Evolutionary conservation across 2,113 vertebrate genomes (phyloP), one percentile per base, ranked within the genome.

Genomic region (Podarcis muralis): DNA sequence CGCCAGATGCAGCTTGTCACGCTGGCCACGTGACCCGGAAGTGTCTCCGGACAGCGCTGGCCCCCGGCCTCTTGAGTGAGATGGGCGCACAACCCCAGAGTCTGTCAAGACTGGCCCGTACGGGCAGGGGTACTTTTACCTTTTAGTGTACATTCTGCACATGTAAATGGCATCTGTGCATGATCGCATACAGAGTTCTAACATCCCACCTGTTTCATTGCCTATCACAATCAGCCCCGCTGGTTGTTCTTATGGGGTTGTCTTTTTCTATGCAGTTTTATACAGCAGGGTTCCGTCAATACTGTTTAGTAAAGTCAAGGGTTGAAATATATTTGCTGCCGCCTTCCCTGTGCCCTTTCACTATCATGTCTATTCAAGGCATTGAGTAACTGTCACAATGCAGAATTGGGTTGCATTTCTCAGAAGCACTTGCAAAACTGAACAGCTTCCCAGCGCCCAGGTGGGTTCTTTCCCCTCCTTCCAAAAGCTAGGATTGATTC

Each of bases 391-490:
- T 83, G 57, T 37, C 81, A 84, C 16, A 69, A 71, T 79, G 57
- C 62, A 84, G 43, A 69, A 7, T 22, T 5, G 6, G 2, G 25
- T n/a, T 85, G 43, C 20, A 25, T 84, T 78, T 69, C 75, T 80
- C 66, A 43, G 23, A 37, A 89, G n/a, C n/a, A 25, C 32, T 87
- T 27, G 23, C 69, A 40, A 74, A 35, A 11, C 6, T 75, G 37
- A 59, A 43, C 9, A n/a, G 40, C 57, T 48, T 37, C 35, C 13
- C 23, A 27, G 15, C 9, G 25, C 11, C 35, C 27, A 2, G 5
- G 37, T 16, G 27, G 2, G 3, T 5, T 35, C 37, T 59, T 3
- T 11, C 0, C 1, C 15, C 0, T 15, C 3, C 23, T 30, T n/a
- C 18, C 35, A 40, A 23, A 43, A 30, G 2, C 1, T 4, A 4